A percentile compares a stretch with the other conserved stretches of the same genome.
Conservation (phyloP, 2,888 invertebrate species). For the Zygaena filipendulae region DNA sequence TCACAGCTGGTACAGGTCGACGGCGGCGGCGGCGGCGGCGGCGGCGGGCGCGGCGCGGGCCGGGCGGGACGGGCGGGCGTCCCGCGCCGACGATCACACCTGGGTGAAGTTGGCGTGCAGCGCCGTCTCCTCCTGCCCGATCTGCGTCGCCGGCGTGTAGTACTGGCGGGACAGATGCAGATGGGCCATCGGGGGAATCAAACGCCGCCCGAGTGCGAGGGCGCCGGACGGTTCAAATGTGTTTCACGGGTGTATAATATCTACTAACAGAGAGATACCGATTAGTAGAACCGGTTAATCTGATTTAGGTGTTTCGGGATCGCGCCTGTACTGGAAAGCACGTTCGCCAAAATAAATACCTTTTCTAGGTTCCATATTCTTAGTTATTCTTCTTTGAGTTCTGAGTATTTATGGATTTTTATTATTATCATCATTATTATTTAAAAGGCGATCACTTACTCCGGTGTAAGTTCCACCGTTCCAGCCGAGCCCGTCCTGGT, state of each 20-base stretch:
- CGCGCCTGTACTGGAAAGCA: neutral
- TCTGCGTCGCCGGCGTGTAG: conserved; percentile 81
- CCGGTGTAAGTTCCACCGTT: conserved; percentile 47
- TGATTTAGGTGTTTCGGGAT: too few relatives aligned
- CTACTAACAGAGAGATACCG: neutral
- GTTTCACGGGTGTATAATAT: neutral
- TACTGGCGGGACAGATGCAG: too few relatives aligned
- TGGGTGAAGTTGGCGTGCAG: conserved; percentile 86
- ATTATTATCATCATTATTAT: too few relatives aligned
- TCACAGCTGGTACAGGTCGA: conserved; percentile 50
- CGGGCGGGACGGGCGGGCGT: conserved; percentile 33
- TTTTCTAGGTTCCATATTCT: neutral
- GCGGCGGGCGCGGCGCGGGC: conserved; percentile 41
- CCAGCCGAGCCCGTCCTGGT: conserved; percentile 49
- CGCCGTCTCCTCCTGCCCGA: conserved; percentile 71
- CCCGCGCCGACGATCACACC: conserved; percentile 73
- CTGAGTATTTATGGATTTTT: neutral
- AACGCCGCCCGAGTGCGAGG: too few relatives aligned
- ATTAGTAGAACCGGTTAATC: too few relatives aligned
- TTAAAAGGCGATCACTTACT: conserved; percentile 29
- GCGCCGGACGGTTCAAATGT: too few relatives aligned
- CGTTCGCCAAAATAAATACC: neutral
- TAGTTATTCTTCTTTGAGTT: neutral
- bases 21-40: conserved; percentile 28
- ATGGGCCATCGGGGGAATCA: too few relatives aligned